These are phyloP conservation scores for Polia nebulosa DNA, from an alignment of 2,888 invertebrate species.

Conservation along the genomic window DNA sequence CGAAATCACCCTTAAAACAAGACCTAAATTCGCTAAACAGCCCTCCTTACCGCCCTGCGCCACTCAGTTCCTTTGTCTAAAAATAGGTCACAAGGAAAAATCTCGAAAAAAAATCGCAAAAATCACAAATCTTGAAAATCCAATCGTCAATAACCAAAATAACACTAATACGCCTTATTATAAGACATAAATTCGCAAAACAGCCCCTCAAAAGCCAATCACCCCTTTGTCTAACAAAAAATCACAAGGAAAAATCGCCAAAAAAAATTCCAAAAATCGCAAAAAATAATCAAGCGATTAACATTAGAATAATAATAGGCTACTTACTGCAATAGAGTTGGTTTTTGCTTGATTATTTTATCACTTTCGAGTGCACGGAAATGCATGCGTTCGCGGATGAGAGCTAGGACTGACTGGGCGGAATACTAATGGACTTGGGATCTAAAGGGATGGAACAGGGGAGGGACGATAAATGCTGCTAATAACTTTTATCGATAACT, in stretches of 20 bases:
- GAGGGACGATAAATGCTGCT: not conserved
- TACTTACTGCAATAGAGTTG: not conserved
- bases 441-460: not conserved
- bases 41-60: not conserved
- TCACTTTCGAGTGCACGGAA: not conserved
- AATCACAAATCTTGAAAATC: not conserved
- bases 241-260: not conserved
- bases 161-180: not conserved
- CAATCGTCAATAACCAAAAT: not conserved
- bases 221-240: not conserved
- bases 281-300: not conserved
- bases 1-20: not conserved
- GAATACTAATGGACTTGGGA: not conserved
- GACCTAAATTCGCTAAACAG: not conserved
- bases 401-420: not conserved
- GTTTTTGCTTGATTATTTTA: not conserved
- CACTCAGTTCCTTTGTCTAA: not conserved
- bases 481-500: not conserved
- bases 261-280: not conserved
- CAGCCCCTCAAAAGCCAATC: not conserved
- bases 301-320: not conserved
- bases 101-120: not conserved
- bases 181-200: not conserved
- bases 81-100: not conserved
- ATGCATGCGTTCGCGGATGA: slow-evolving; percentile 1